Evolutionary conservation across 2,797 vertebrate genomes (phyloP), one percentile per base, ranked within the genome.

Genomic region (Poecilia velifera): DNA sequence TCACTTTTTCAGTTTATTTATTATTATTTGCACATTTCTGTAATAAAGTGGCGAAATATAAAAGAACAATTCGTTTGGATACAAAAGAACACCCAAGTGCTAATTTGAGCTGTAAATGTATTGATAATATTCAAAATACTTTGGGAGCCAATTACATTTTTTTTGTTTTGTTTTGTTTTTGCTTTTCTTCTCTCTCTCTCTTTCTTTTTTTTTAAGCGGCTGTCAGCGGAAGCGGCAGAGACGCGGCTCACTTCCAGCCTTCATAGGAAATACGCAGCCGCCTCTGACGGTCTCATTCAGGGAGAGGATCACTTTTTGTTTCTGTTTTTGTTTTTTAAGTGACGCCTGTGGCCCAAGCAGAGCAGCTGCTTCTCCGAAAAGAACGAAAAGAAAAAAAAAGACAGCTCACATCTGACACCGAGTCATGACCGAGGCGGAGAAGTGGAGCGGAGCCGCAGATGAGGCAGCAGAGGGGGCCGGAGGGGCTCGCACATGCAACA

Each of bases 401-500:
- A 55, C 41, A 22, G 2, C 46, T 83, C 79, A 34, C 77, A 80
- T 89, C 81, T 90, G 82, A 91, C 87, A 86, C 82, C 46, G 79
- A 89, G 81, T 85, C 86, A 78, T 82, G 80, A 82, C 79, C 79
- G 82, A 82, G 80, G 77, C 76, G 55, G 78, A 80, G 79, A 57
- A 91, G 77, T 46, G 88, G 83, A 88, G 86, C 83, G 78, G 81
- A 86, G 87, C 84, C 79, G 92, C 86, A 79, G 89, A 84, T 84
- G 90, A 90, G 87, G 89, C 90, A 78, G 75, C 76, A 53, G 90
- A 81, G 62, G 86, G 78, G 86, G 82, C 55, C 25, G 18, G 9
- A 12, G 74, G 74, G 76, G 66, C 71, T 22, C 78, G 53, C 95
- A 94, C 89, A 87, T 78, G 84, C 94, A 92, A 88, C 91, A 96